A percentile compares a stretch with the other conserved stretches of the same genome.
These are phyloP conservation scores for Saguinus midas DNA, from an alignment of 2,113 vertebrate species.

Conservation along the genomic window DNA sequence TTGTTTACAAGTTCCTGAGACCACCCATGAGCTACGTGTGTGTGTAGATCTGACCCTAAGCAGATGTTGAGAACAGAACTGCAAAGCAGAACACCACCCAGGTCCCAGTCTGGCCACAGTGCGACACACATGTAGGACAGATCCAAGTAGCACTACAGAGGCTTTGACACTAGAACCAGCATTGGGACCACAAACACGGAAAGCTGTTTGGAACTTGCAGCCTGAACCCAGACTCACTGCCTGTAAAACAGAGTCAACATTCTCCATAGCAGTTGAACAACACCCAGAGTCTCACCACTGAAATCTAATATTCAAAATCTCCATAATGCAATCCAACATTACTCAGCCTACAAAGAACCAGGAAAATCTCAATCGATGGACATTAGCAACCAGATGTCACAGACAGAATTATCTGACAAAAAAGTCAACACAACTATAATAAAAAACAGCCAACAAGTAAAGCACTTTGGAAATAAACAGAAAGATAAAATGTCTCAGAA, in stretches of 20 bases:
- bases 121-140: neutral
- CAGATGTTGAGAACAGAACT: neutral
- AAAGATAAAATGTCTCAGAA: neutral
- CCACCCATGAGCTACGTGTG: neutral
- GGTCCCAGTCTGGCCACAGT: neutral
- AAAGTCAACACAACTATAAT: neutral
- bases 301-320: neutral
- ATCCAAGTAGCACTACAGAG: neutral
- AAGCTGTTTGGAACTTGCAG: neutral
- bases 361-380: neutral
- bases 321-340: neutral
- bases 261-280: neutral
- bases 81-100: neutral
- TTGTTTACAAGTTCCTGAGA: constrained; percentile 24
- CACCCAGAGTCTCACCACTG: neutral
- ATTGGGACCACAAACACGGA: neutral
- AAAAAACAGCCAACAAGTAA: neutral
- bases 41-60: neutral
- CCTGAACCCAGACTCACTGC: neutral
- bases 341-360: neutral
- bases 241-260: neutral
- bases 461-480: neutral
- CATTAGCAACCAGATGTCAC: neutral
- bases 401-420: neutral
- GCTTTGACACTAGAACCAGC: neutral